Base-by-base conservation (phyloP, 2,888 invertebrate genomes). In the Drosophila formosana region DNA sequence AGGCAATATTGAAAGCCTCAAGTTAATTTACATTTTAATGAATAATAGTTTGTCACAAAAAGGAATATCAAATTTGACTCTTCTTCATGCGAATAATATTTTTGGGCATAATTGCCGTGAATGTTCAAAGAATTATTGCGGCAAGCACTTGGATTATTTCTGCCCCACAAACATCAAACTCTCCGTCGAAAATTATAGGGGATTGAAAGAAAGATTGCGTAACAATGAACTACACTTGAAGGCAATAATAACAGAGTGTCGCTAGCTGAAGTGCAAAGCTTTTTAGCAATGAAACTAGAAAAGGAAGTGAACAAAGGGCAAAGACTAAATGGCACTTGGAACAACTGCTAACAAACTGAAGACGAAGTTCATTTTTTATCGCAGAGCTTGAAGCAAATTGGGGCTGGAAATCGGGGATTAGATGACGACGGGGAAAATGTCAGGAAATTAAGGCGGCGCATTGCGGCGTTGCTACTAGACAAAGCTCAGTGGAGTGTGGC, bases 171-270 rank as follows among this genome's bases (percentile, higher is more conserved):
- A 4, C n/a, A 13, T 18, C 30, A 23, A 34, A 43, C 26, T 28
- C 3, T 5, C 9, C 18, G 4, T 4, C 4, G 11, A 26, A 61
- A 55, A 25, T 37, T 8, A 1, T n/a, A 50, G 50, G 46, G 23
- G 50, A 80, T 49, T 66, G 57, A 7, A n/a, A 18, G 52, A 55
- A 62, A 68, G 73, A 75, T 78, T 47, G 75, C 78, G 50, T 65
- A 76, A 86, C 80, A 86, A 82, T 83, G 83, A 85, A 85, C 78
- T 69, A 52, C 57, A 80, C 72, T 82, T 74, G 72, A 56, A 55
- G 67, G 52, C 78, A 80, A 76, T 68, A 47, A 65, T 63, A 68
- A 69, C 57, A 69, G 69, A 82, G 72, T 74, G 76, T 78, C 58
- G 43, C 30, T 25, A 52, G 41, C 53, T 56, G 75, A 72, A 26